A percentile compares a stretch with the other conserved stretches of the same genome.
phyloP scores from a whole-genome alignment of 35 echinoderm and acorn worm genomes.

The Hemicentrotus pulcherrimus region DNA sequence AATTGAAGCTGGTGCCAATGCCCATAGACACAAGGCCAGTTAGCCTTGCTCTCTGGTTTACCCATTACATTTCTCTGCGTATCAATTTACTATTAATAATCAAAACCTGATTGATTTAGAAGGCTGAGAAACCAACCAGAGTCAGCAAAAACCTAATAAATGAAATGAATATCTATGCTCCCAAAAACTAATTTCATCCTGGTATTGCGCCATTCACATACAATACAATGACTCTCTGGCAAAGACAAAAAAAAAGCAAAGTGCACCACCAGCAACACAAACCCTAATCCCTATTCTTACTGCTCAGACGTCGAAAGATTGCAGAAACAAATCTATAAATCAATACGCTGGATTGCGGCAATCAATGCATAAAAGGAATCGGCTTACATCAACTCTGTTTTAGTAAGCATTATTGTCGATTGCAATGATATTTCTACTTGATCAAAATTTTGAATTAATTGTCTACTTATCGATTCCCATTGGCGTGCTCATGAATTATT shows the following conservation, averaged over 20 bases:
- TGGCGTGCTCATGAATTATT: not conserved
- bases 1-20: not conserved
- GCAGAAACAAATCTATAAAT: not conserved
- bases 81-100: conserved; percentile 21
- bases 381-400: not conserved
- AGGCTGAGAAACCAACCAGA: not conserved
- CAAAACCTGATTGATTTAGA: conserved; percentile 4
- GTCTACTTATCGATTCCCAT: not conserved
- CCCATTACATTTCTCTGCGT: not conserved
- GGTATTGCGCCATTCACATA: not conserved
- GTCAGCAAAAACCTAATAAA: not conserved
- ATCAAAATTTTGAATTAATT: not conserved
- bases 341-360: not conserved
- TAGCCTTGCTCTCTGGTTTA: not conserved
- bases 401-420: not conserved
- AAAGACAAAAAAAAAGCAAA: not conserved
- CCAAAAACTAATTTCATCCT: not conserved
- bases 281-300: not conserved
- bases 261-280: no score
- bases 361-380: not conserved
- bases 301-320: not conserved
- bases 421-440: not conserved
- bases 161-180: not conserved
- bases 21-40: not conserved
- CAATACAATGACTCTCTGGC: not conserved